Percentiles rank a stretch among this genome's conserved stretches.
Evolutionary conservation across 2,888 invertebrate genomes (phyloP).

Genomic region (Xylota sylvarum): DNA sequence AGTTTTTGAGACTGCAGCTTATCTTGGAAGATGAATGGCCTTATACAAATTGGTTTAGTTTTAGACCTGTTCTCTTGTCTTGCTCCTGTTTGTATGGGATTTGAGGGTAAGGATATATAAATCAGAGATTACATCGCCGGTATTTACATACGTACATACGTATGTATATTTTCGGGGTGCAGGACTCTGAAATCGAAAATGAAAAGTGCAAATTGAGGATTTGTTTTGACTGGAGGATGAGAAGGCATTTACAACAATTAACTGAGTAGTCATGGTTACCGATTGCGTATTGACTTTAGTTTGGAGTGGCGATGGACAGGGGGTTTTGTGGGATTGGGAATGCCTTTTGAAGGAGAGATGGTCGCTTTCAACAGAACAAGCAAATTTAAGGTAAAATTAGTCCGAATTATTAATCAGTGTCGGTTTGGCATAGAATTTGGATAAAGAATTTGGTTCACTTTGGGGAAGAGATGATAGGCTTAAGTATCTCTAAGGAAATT

Average conservation of each 20-base stretch:
- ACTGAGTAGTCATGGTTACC: not conserved
- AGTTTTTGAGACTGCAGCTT: slow-evolving; percentile 62
- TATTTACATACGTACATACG: too few species aligned
- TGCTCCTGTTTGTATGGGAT: not conserved
- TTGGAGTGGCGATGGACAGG: not conserved
- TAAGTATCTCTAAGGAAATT: too few species aligned
- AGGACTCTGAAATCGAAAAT: slow-evolving; percentile 38
- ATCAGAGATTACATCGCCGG: slow-evolving; percentile 53
- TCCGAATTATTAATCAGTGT: too few species aligned
- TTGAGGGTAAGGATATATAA: slow-evolving; percentile 20
- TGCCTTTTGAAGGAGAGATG: too few species aligned
- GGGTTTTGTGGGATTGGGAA: too few species aligned
- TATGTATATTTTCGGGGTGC: slow-evolving; percentile 2
- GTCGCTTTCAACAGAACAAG: too few species aligned
- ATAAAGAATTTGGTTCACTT: too few species aligned
- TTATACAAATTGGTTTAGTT: slow-evolving; percentile 61
- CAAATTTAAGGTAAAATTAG: too few species aligned
- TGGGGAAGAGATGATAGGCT: too few species aligned
- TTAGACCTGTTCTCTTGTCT: slow-evolving; percentile 33
- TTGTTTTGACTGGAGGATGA: slow-evolving; percentile 29
- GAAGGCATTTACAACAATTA: slow-evolving; percentile 8
- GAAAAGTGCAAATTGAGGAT: slow-evolving; percentile 59
- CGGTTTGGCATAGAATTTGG: too few species aligned
- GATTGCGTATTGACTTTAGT: not conserved
- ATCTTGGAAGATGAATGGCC: slow-evolving; percentile 60